Evolutionary conservation across 1,140 invertebrate genomes (phyloP).

Genomic region (Drosophila ficusphila): DNA sequence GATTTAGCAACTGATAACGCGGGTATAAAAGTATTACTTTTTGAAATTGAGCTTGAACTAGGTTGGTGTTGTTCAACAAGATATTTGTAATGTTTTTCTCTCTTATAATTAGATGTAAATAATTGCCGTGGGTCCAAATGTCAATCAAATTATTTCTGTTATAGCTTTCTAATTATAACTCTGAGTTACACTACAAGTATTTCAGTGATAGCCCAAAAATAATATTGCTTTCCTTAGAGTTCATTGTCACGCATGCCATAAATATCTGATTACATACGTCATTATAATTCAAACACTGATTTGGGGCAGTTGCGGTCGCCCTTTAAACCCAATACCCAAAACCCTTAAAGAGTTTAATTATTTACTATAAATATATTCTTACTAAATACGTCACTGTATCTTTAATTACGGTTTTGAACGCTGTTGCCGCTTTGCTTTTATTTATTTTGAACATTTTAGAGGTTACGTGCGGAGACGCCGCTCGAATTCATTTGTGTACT

Average conservation of each 20-base stretch:
- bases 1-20: no score
- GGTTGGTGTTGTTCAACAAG: no score
- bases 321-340: no score
- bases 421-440: constrained; percentile 54
- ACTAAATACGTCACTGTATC: constrained; percentile 45
- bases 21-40: no score
- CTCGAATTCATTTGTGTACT: constrained; percentile 30
- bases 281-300: background rate
- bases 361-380: background rate
- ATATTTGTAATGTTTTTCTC: no score
- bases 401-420: constrained; percentile 54
- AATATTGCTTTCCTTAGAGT: background rate
- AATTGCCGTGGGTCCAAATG: no score
- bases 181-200: no score
- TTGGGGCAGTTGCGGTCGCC: no score
- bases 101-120: no score
- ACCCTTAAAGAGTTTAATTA: constrained; percentile 5
- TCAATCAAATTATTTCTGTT: no score
- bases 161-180: no score
- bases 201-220: background rate
- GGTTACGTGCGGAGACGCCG: constrained; percentile 55
- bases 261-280: background rate
- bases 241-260: constrained; percentile 8
- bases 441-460: constrained; percentile 62
- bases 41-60: no score